A percentile compares a stretch with the other conserved stretches of the same genome.
phyloP scores from a whole-genome alignment of 1,140 invertebrate genomes.

The Sinonovacula constricta region DNA sequence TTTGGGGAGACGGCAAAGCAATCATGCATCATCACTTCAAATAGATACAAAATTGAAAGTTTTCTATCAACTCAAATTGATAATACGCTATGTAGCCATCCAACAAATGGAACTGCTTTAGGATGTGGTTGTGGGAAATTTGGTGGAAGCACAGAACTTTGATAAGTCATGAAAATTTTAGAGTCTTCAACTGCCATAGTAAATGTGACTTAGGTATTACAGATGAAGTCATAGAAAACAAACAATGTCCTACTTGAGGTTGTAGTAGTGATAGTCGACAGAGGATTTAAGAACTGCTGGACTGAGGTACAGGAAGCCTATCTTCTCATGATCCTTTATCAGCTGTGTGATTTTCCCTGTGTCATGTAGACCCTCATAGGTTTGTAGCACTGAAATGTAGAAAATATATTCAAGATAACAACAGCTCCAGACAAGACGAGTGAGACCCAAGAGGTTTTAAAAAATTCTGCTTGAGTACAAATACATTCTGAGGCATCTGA shows the following conservation, averaged over 20 bases:
- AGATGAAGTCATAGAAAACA: too few relatives aligned
- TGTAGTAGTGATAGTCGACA: conserved; percentile 78
- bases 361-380: conserved; percentile 70
- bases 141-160: too few relatives aligned
- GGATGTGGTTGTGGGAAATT: too few relatives aligned
- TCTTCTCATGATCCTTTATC: conserved; percentile 66
- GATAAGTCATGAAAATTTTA: too few relatives aligned
- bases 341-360: conserved; percentile 72
- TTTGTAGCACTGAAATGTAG: conserved; percentile 60
- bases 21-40: too few relatives aligned
- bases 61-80: too few relatives aligned
- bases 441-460: background rate
- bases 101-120: too few relatives aligned
- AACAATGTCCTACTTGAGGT: conserved; percentile 78
- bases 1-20: too few relatives aligned
- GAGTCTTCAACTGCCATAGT: too few relatives aligned
- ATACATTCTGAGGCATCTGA: background rate
- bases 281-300: conserved; percentile 76
- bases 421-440: background rate
- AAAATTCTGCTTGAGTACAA: background rate
- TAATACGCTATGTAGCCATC: too few relatives aligned
- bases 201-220: too few relatives aligned
- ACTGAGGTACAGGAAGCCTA: conserved; percentile 77
- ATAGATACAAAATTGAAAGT: too few relatives aligned
- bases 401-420: background rate